Percentiles rank a stretch among this genome's conserved stretches.
Conservation (phyloP, 2,797 vertebrate species). For the Aldrovandia affinis region DNA sequence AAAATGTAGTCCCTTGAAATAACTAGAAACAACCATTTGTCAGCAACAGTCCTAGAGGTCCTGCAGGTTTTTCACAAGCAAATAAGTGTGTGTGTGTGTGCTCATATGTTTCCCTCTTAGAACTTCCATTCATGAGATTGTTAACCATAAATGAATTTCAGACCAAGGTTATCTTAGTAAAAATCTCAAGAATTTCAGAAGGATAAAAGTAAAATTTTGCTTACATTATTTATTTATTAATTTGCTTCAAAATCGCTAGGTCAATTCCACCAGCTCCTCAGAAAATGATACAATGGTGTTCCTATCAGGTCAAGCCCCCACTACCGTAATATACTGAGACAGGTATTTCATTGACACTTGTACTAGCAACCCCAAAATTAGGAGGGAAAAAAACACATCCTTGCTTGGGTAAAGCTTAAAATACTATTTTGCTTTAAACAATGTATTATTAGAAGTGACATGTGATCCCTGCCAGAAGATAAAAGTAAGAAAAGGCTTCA, state of each 20-base stretch:
- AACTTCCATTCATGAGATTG: background rate
- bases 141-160: constrained; percentile 35
- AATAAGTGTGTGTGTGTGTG: background rate
- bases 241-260: constrained; percentile 62
- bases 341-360: background rate
- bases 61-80: background rate
- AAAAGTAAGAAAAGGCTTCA: background rate
- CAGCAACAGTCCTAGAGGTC: too few species aligned
- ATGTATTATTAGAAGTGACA: background rate
- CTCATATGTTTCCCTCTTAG: background rate
- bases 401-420: background rate
- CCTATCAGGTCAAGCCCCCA: constrained; percentile 40
- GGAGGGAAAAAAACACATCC: background rate
- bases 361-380: background rate
- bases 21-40: background rate
- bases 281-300: constrained; percentile 40
- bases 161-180: constrained; percentile 34
- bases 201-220: constrained; percentile 47
- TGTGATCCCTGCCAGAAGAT: background rate
- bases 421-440: background rate
- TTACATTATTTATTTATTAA: constrained; percentile 39
- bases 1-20: background rate
- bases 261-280: constrained; percentile 47
- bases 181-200: constrained; percentile 35
- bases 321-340: constrained; percentile 4